Base-by-base conservation (phyloP, 2,113 vertebrate genomes). In the Lophotis ruficrista region DNA sequence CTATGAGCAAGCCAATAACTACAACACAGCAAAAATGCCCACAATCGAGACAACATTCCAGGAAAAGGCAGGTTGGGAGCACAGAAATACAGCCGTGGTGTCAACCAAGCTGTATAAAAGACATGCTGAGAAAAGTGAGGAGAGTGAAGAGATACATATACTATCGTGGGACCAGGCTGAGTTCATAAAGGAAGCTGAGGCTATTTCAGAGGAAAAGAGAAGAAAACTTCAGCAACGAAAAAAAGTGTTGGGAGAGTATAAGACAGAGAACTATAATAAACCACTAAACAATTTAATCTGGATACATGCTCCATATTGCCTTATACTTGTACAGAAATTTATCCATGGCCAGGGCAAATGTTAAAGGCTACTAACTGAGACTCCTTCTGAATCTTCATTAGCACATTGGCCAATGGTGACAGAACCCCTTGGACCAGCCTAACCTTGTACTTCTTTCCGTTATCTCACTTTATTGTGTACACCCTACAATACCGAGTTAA, bases 121-220 rank as follows among this genome's bases (percentile, higher is more conserved):
- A 24, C 43, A 35, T 7, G 7, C 3, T 28, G 41, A 91, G 50
- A 75, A 65, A 78, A 45, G 4, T 48, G n/a, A 45, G 4, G 38
- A 78, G 21, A 28, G 6, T 0, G 0, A 83, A 89, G 14, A 50
- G 33, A n/a, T 4, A 18, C 41, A 12, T 27, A 27, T 0, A 14
- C 16, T 18, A 9, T 31, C 82, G 19, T 75, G 41, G 30, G 18
- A 61, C 7, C 19, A 61, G 37, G 10, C 3, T n/a, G 43, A 35
- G 13, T 33, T 92, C 33, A 38, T n/a, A 73, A 68, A 64, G 41
- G 38, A 71, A 89, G 21, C 13, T 76, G 30, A 66, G 25, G 2
- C 4, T 51, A 4, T 75, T 76, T 54, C 70, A 79, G 53, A 41
- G 41, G 21, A 90, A 12, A 76, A 12, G 77, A 82, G 7, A 64